Percentiles rank a stretch among this genome's conserved stretches.
Conservation (phyloP, 2,797 vertebrate species). For the Parambassis ranga region DNA sequence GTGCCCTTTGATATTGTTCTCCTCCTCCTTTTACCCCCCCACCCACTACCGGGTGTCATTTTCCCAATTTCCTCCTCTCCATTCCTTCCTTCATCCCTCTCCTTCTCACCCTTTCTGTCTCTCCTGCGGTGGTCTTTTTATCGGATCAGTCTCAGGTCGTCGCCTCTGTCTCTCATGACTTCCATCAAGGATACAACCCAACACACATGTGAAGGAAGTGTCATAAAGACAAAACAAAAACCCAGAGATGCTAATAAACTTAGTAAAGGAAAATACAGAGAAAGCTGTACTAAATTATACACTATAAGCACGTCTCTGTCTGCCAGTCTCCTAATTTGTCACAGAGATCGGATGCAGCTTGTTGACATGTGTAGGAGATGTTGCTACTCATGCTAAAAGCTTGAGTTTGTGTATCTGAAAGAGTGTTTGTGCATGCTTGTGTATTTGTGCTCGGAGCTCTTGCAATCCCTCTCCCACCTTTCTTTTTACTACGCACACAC, state of each 20-base stretch:
- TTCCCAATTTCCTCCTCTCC: constrained; percentile 44
- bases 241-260: not conserved
- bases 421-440: constrained; percentile 47
- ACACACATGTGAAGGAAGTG: constrained; percentile 12
- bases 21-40: constrained; percentile 6
- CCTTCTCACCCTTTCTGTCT: constrained; percentile 58
- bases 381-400: constrained; percentile 62
- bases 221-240: not conserved
- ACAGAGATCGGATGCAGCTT: constrained; percentile 62
- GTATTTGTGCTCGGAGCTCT: constrained; percentile 56
- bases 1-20: constrained; percentile 46
- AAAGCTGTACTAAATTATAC: constrained; percentile 30
- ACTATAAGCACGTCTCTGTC: constrained; percentile 23
- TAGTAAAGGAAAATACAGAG: not conserved
- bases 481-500: constrained; percentile 14
- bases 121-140: constrained; percentile 76
- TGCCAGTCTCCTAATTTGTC: constrained; percentile 54
- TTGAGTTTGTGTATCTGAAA: constrained; percentile 63
- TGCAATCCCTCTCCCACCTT: constrained; percentile 38
- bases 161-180: constrained; percentile 80
- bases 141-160: constrained; percentile 84
- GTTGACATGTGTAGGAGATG: constrained; percentile 75
- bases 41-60: constrained; percentile 32
- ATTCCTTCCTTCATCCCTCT: constrained; percentile 34
- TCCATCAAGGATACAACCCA: constrained; percentile 75